Base-by-base conservation (phyloP, 64 coral and sea anemone species). In the Hydrozoanthus tunicans region DNA sequence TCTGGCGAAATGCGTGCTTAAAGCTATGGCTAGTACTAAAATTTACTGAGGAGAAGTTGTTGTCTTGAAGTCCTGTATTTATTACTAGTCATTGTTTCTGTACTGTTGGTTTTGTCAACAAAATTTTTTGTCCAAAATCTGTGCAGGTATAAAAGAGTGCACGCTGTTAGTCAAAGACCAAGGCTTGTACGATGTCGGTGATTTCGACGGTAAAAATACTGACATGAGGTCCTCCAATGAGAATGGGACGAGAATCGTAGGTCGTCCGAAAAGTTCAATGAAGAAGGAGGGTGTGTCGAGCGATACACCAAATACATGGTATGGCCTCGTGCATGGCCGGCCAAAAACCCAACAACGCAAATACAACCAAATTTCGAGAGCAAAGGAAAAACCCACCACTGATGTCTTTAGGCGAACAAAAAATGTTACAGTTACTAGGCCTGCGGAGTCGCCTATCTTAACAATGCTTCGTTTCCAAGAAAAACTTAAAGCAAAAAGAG, bases 391-490 rank as follows among this genome's bases (percentile, higher is more conserved):
- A 5, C 65, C n/a, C 3, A 6, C 10, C 27, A 58, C 66, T 1
- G 67, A 26, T 86, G 51, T 15, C 20, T 24, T 3, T 9, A 86
- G 23, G 56, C 53, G 9, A 86, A 73, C 6, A 24, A 58, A 9
- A 10, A 86, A 3, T 81, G 6, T 24, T 51, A 12, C 4, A 81
- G 5, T 0, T 15, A 73, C 53, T 4, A 68, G 56, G 7, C 54
- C 65, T 14, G 66, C 6, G 58, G n/a, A 72, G 58, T 58, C 66
- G 27, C 51, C 83, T 12, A 59, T 86, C 32, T 56, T 58, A 13
- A 86, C 66, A 59, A 73, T 86, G 83, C 66, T 73, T 14, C 83
- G 83, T 58, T 86, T 86, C 56, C 65, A 86, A 53, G 67, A 86
- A 72, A 86, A 73, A 73, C 83, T 86, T 7, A 53, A 58, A 26